phyloP scores from a whole-genome alignment of 2,888 invertebrate genomes.

The Alentia gelatinosa region DNA sequence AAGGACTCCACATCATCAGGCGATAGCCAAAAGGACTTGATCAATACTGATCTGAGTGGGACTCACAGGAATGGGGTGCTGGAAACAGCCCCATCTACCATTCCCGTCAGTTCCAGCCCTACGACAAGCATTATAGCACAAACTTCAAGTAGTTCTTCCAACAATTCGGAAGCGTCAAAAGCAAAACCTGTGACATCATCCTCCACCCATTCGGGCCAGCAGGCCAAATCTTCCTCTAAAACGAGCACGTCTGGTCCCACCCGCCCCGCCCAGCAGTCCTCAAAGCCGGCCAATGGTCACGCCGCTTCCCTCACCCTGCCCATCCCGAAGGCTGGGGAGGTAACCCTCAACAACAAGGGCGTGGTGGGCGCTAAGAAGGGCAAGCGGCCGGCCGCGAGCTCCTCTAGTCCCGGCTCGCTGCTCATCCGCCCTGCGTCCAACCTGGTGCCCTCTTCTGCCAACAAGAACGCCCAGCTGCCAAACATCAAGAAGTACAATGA shows the following conservation, averaged over 20 bases:
- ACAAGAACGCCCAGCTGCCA: slow-evolving; percentile 57
- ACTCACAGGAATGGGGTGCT: slow-evolving; percentile 5
- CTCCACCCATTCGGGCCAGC: neutral
- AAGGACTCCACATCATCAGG: neutral
- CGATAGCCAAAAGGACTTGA: neutral
- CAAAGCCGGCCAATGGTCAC: slow-evolving; percentile 43
- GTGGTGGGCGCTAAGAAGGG: neutral
- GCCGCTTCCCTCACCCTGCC: slow-evolving; percentile 43
- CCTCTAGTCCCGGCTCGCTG: slow-evolving; percentile 59
- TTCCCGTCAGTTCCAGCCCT: neutral
- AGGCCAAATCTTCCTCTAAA: neutral
- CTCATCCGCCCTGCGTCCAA: slow-evolving; percentile 67
- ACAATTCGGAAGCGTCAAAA: neutral
- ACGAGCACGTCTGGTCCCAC: neutral
- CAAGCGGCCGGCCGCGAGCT: neutral
- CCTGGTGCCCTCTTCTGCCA: slow-evolving; percentile 53
- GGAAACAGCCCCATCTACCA: neutral
- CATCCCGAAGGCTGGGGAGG: slow-evolving; percentile 45
- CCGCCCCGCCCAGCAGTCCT: neutral
- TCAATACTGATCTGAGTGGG: neutral
- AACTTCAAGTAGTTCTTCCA: neutral
- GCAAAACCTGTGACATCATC: neutral
- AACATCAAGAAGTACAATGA: slow-evolving; percentile 65
- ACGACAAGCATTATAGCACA: neutral
- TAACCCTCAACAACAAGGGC: slow-evolving; percentile 11